Conservation (phyloP, 1,140 invertebrate species). For the Lucilia cuprina region DNA sequence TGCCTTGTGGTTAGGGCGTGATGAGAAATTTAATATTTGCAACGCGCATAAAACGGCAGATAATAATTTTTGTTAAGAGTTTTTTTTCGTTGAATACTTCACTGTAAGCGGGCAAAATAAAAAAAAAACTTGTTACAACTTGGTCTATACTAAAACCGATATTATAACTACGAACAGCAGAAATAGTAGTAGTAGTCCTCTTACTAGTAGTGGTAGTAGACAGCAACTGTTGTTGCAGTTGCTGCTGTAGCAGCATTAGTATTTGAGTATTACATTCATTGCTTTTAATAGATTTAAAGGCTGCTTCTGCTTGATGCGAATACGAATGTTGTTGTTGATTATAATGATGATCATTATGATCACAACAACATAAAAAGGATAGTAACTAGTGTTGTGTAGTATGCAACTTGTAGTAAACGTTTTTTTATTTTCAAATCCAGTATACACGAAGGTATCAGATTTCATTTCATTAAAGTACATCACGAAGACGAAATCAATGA, state of each 20-base stretch:
- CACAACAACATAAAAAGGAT: background rate
- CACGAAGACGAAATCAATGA: constrained; percentile 38
- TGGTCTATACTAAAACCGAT: background rate
- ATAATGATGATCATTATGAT: background rate
- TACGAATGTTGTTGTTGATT: background rate
- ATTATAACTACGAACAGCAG: background rate
- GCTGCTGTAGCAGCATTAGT: background rate
- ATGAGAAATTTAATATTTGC: constrained; percentile 37
- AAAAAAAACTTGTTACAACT: constrained; percentile 5
- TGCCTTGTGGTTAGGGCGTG: constrained; percentile 24
- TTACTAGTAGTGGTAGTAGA: background rate
- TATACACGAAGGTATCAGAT: constrained; percentile 33
- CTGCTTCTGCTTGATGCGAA: background rate
- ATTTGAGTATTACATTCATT: background rate
- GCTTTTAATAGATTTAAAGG: background rate
- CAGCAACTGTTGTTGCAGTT: background rate
- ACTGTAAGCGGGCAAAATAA: background rate
- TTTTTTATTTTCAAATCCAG: background rate
- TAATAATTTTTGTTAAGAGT: constrained; percentile 29
- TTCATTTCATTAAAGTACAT: constrained; percentile 38
- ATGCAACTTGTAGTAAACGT: background rate
- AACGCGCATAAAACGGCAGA: constrained; percentile 23
- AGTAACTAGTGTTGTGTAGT: background rate
- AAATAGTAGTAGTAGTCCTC: too few relatives aligned
- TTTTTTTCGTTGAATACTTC: background rate